Evolutionary conservation across 2,888 invertebrate genomes (phyloP), one percentile per base, ranked within the genome.

Genomic region (Mythimna albipuncta): DNA sequence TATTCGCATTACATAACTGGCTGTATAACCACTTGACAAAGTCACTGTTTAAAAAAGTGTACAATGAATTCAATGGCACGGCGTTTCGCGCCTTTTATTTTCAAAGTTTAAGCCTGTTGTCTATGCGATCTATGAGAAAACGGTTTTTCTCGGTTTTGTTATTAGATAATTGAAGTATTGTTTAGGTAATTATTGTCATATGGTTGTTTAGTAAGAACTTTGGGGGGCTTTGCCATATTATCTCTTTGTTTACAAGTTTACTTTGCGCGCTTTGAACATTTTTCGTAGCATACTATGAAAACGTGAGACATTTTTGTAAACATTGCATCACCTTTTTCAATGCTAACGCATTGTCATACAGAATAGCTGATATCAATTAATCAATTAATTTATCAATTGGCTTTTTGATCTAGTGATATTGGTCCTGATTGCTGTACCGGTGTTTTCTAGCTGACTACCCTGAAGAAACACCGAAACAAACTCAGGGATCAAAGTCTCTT

Each of bases 111-210:
- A 50, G 54, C 19, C 68, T 41, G 44, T 77, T 77, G 44, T 59
- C 50, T 59, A 38, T 77, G 55, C 44, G 38, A 11, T n/a, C 32
- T 55, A n/a, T 77, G 79, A 26, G 72, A 79, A 82, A 66, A 69
- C 6, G 2, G 66, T 78, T 80, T 82, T 82, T 82, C 32, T 64
- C 44, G 67, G 26, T 57, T 67, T 50, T 64, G 6, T 59, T 52
- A 55, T 67, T 74, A 62, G 44, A 55, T 79, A 74, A 79, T 69
- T 64, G 74, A 38, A 26, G 38, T 64, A 82, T 83, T 81, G 80
- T 83, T 54, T 13, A 5, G 35, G 16, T 59, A 47, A 69, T 79
- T 68, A 62, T 64, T 66, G 54, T 59, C 1, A 52, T 78, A 70
- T 1, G 0, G 16, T 44, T 21, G 50, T 55, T 72, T 26, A 41